Base-by-base conservation (phyloP, 1,140 invertebrate genomes). In the Brachionus sp. region DNA sequence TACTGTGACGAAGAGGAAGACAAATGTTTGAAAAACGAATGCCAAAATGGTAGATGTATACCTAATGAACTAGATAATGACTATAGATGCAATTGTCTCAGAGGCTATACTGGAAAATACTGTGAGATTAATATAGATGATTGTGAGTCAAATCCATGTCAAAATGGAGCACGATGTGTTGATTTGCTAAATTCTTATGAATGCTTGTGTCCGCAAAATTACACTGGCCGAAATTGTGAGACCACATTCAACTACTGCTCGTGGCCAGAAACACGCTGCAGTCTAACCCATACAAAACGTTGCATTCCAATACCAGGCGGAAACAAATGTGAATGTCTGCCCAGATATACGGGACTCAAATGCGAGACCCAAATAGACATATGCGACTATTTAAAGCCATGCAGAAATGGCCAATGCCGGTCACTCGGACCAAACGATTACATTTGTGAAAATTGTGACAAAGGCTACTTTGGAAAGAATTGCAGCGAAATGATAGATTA, bases 11-110 rank as follows among this genome's bases (percentile, higher is more conserved):
- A 93, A 16, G 62, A 57, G 42, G 33, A 19, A 44, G 77, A 80
- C 25, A 66, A 62, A 25, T 84, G 91, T 92, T 92, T 92, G 19
- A 92, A 92, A 1, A 86, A 88, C 33, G 95, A 95, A 0, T 97
- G 97, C 92, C 95, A 97, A 87, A 94, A 93, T 2, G 96, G 95
- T 2, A 94, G 92, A 1, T 98, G 96, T 86, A 92, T 95, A 44
- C 44, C 82, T 12, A 86, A 85, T 0, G 95, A 98, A 86, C 94
- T 94, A 1, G 95, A 97, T 85, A 75, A 75, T 66, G 25, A n/a
- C 29, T 85, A 85, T 39, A 29, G 39, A 23, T 85, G 85, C 70
- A 29, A 83, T 16, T 85, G 85, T 70, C 0, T 64, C 6, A 29
- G 19, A 25, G 84, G 83, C n/a, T 84, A 78, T 37, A 64, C 39